These are phyloP conservation scores for Rhamnusium bicolor DNA, from an alignment of 2,888 invertebrate genomes.

Conservation along the genomic window DNA sequence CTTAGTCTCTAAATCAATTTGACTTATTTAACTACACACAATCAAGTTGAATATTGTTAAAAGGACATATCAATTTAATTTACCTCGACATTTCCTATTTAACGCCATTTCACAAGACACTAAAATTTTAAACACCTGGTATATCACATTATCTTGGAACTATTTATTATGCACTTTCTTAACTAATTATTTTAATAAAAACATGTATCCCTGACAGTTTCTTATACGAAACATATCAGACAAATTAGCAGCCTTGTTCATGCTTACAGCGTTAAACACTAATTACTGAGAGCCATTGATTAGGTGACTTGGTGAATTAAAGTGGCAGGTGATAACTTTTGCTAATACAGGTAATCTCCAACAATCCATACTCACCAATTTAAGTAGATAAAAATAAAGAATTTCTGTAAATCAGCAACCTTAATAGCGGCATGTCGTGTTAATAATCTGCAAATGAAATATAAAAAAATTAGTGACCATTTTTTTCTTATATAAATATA, in stretches of 20 bases:
- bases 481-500: neutral
- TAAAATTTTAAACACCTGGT: neutral
- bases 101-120: neutral
- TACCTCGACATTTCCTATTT: neutral
- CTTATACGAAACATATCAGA: neutral
- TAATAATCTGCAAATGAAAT: conserved; percentile 57
- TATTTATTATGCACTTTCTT: neutral
- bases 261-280: neutral
- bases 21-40: neutral
- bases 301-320: conserved; percentile 3
- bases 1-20: too few relatives aligned
- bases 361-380: conserved; percentile 62
- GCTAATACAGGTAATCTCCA: conserved; percentile 8
- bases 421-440: conserved; percentile 57
- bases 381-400: conserved; percentile 64
- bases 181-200: neutral
- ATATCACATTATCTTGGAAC: neutral
- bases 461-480: conserved; percentile 19
- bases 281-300: conserved; percentile 21
- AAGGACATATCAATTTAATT: neutral
- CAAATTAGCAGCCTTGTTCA: neutral
- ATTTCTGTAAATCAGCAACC: conserved; percentile 58
- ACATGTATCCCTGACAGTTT: neutral
- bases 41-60: neutral
- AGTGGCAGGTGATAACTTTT: conserved; percentile 12